Conservation (phyloP, 2,113 vertebrate genomes). For the Silurus glanis region DNA sequence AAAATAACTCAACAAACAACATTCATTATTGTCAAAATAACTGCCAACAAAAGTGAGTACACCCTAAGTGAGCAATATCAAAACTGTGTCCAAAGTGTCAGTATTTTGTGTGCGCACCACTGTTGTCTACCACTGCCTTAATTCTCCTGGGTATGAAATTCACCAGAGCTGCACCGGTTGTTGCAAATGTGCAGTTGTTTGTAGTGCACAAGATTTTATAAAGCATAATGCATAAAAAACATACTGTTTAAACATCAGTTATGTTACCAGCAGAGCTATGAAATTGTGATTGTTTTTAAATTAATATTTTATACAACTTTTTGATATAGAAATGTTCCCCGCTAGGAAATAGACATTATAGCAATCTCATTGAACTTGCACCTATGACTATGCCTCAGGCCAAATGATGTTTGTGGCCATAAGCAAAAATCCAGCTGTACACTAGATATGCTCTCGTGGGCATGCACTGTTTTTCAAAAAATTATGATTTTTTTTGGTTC, state of each 20-base stretch:
- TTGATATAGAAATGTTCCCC: constrained; percentile 7
- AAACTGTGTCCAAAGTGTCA: no score
- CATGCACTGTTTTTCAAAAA: constrained; percentile 37
- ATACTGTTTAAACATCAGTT: not conserved
- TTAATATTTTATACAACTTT: not conserved
- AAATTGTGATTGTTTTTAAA: not conserved
- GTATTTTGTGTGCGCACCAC: no score
- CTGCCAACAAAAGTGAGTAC: no score
- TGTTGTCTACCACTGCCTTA: no score
- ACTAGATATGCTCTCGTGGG: constrained; percentile 36
- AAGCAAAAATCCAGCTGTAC: constrained; percentile 47
- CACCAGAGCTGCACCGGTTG: no score
- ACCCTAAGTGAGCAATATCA: no score
- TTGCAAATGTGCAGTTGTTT: not conserved
- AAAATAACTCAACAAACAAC: no score
- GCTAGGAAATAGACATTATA: not conserved
- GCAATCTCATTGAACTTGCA: constrained; percentile 36
- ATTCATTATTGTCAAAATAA: no score
- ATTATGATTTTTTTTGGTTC: constrained; percentile 36
- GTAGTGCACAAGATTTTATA: not conserved
- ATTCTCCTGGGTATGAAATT: no score
- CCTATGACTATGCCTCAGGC: constrained; percentile 37
- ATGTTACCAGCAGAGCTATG: not conserved
- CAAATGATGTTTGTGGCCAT: constrained; percentile 51
- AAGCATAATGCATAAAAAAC: not conserved